Evolutionary conservation across 2,797 vertebrate genomes (phyloP), one percentile per base, ranked within the genome.

Genomic region (Cynopterus sphinx): DNA sequence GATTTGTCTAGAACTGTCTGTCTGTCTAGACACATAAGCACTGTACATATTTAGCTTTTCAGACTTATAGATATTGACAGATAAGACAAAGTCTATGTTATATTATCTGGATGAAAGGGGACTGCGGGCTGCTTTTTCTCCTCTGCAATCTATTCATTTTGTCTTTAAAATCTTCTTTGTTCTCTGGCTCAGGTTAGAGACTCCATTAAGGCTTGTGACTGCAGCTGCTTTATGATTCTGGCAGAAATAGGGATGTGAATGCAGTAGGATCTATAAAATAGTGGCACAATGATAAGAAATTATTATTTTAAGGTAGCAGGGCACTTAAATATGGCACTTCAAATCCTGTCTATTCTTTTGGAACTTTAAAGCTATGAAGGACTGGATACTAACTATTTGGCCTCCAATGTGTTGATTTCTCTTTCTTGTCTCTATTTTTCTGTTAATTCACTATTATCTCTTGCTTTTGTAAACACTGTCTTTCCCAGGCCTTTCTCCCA

Each of bases 141-240:
- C 70, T 75, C 39, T 51, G 68, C 28, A 2, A 36, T 90, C 92
- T 94, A 65, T 84, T 73, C 13, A 12, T 92, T 95, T 96, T 92
- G 97, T 90, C 70, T 94, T 94, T 63, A 94, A 92, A 88, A 91
- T 93, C 61, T 77, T 90, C 94, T 96, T 96, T 93, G 96, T 96
- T 95, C 81, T 95, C 75, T 90, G 61, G 61, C 79, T 95, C 82
- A 96, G 86, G 90, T 95, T 94, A 91, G 87, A 94, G 91, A 87
- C 91, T 95, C 92, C 81, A 36, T 87, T 95, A 96, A 13, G 53
- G 79, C 90, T 87, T 85, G 21, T 65, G 70, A 87, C 36, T 43
- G 51, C 28, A 51, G 90, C 86, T 90, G 86, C 61, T 96, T 93
- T 97, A 93, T 51, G 91, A 71, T 96, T 91, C 83, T 79, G 83